Base-by-base conservation (phyloP, 2,797 vertebrate genomes). In the Ibycter americanus region DNA sequence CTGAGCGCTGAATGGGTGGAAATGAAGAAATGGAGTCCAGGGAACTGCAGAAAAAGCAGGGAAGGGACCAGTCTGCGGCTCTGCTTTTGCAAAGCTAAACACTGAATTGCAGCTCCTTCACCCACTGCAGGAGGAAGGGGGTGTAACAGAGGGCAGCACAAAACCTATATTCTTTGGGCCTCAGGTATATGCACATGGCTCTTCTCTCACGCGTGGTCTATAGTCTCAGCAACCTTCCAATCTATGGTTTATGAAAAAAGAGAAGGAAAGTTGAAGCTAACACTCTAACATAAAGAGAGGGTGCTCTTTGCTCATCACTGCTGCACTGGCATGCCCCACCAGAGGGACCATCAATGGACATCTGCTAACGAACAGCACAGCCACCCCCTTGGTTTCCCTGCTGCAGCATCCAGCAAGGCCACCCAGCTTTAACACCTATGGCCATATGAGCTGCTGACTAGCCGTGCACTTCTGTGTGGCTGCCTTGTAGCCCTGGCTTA, bases 51-150 rank as follows among this genome's bases (percentile, higher is more conserved):
- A 66, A 90, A 63, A 63, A 88, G 14, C 21, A 88, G 47, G 61
- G 23, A 52, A 80, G 52, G 29, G 23, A 51, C 18, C 9, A 9
- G 5, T 9, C 22, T 36, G 16, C 25, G 79, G 44, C 22, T 32
- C 6, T 42, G 73, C 46, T 85, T 93, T 66, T 49, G 16, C 61
- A 47, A 46, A 65, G 20, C 52, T 58, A 44, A 73, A 76, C 9
- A 59, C 20, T 54, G 49, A 76, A 76, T 32, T 54, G 38, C 58
- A 76, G 38, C 32, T 80, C 49, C 34, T 89, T 86, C 34, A 49
- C 4, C 4, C 0, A 0, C 47, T 66, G 12, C 1, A 6, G 34
- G 12, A 54, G 27, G 17, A 87, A 31, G 21, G 71, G 16, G 25
- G 55, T 47, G 31, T 17, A 52, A 74, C 13, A 51, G 36, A 66